Evolutionary conservation across 1,140 invertebrate genomes (phyloP).

Genomic region (Camponotus vicinus): DNA sequence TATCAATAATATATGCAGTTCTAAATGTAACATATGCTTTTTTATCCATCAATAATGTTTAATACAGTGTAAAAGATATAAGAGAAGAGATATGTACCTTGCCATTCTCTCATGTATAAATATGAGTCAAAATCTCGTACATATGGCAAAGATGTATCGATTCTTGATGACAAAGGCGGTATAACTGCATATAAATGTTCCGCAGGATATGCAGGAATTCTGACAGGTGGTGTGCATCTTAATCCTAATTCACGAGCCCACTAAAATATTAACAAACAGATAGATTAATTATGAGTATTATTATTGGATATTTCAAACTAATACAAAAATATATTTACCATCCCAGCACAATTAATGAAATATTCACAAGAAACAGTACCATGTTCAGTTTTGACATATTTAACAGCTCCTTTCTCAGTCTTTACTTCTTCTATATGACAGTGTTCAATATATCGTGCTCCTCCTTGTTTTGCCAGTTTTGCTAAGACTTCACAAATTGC

Average conservation of each 20-base stretch:
- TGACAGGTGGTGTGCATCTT: slow-evolving; percentile 88
- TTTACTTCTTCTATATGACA: slow-evolving; percentile 88
- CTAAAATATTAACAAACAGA: slow-evolving; percentile 78
- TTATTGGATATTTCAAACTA: neutral
- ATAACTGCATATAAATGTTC: slow-evolving; percentile 91
- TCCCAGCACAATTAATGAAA: slow-evolving; percentile 92
- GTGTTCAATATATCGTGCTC: slow-evolving; percentile 88
- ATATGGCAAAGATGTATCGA: slow-evolving; percentile 84
- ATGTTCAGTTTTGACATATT: slow-evolving; percentile 87
- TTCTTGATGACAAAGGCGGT: slow-evolving; percentile 83
- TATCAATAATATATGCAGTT: neutral
- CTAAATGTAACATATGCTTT: neutral
- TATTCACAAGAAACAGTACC: slow-evolving; percentile 90
- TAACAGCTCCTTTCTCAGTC: slow-evolving; percentile 88
- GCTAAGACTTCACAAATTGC: slow-evolving; percentile 88
- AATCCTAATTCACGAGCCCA: slow-evolving; percentile 90
- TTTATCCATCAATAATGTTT: neutral
- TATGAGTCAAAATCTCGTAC: slow-evolving; percentile 91
- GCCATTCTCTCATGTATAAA: slow-evolving; percentile 88
- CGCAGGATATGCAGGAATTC: slow-evolving; percentile 90
- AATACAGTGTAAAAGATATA: neutral
- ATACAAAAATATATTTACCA: slow-evolving; percentile 84
- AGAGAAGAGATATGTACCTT: slow-evolving; percentile 66
- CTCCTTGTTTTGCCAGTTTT: slow-evolving; percentile 87
- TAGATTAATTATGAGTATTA: slow-evolving; percentile 6